Conservation (phyloP, 2,797 vertebrate genomes). For the Threskiornis aethiopicus region DNA sequence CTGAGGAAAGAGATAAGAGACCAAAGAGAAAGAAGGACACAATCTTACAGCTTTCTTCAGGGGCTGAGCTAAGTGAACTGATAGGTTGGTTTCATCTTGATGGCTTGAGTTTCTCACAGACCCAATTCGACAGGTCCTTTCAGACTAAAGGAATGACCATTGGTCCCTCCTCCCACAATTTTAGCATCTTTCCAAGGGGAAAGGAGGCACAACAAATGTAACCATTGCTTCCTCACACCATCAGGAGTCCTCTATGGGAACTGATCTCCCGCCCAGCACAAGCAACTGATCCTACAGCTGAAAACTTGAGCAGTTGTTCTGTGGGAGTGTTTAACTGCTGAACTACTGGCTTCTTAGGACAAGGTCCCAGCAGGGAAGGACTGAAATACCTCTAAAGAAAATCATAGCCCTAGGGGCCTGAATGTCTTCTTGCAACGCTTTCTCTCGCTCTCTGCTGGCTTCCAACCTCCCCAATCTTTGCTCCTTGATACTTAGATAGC, state of each 20-base stretch:
- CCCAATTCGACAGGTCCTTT: neutral
- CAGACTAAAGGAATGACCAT: neutral
- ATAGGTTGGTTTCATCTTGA: neutral
- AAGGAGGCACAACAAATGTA: neutral
- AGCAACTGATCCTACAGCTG: neutral
- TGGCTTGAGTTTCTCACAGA: neutral
- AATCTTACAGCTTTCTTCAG: neutral
- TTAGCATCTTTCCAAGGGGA: neutral
- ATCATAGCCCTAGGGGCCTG: neutral
- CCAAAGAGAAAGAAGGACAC: neutral
- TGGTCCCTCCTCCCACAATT: neutral
- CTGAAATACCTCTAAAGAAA: slow-evolving; percentile 43
- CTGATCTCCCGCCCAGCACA: neutral
- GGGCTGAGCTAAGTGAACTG: neutral
- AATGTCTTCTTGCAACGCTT: neutral
- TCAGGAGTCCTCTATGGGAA: neutral
- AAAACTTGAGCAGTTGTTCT: neutral
- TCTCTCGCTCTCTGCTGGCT: neutral
- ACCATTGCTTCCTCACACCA: rapidly evolving
- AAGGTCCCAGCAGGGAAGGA: slow-evolving; percentile 45
- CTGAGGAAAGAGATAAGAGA: neutral
- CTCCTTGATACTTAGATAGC: neutral
- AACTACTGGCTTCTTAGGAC: slow-evolving; percentile 29
- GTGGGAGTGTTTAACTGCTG: neutral
- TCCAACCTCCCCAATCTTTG: neutral